phyloP scores from a whole-genome alignment of 2,888 invertebrate species.

The Drosophila leonis region DNA sequence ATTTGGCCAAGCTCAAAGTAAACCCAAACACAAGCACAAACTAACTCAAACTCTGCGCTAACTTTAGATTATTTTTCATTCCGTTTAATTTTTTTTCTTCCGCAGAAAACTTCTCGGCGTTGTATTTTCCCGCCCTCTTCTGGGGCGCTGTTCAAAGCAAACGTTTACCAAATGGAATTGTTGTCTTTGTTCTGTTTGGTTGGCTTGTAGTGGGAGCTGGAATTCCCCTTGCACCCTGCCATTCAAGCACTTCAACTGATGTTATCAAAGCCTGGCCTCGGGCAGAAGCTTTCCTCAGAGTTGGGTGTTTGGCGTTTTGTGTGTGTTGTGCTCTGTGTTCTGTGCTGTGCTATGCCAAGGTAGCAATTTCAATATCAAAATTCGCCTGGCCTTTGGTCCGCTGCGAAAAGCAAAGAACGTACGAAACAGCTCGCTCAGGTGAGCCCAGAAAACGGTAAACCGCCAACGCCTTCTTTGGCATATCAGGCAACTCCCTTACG shows the following conservation, averaged over 20 bases:
- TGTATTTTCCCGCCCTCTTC: constrained; percentile 56
- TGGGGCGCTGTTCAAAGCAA: constrained; percentile 44
- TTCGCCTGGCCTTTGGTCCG: constrained; percentile 76
- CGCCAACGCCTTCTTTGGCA: constrained; percentile 77
- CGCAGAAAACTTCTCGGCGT: constrained; percentile 56
- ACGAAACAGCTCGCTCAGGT: constrained; percentile 56
- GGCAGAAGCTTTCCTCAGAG: constrained; percentile 72
- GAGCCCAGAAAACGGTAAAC: constrained; percentile 73
- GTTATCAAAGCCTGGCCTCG: constrained; percentile 67
- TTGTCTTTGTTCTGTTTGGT: constrained; percentile 69
- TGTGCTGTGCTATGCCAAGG: constrained; percentile 56
- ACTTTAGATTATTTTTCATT: constrained; percentile 72
- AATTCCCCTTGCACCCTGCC: constrained; percentile 28
- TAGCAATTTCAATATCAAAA: constrained; percentile 81
- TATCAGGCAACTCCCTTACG: constrained; percentile 61
- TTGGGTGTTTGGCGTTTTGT: constrained; percentile 38
- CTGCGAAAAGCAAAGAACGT: constrained; percentile 44
- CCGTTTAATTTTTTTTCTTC: constrained; percentile 51
- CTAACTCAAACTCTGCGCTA: constrained; percentile 52
- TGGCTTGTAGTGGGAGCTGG: constrained; percentile 59
- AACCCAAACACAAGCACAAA: constrained; percentile 39
- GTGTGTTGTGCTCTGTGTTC: constrained; percentile 4
- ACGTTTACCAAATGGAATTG: constrained; percentile 79
- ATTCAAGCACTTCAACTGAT: constrained; percentile 55
- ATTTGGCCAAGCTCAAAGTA: constrained; percentile 68